phyloP scores from a whole-genome alignment of 2,888 invertebrate species.

The Phasia obesa region DNA sequence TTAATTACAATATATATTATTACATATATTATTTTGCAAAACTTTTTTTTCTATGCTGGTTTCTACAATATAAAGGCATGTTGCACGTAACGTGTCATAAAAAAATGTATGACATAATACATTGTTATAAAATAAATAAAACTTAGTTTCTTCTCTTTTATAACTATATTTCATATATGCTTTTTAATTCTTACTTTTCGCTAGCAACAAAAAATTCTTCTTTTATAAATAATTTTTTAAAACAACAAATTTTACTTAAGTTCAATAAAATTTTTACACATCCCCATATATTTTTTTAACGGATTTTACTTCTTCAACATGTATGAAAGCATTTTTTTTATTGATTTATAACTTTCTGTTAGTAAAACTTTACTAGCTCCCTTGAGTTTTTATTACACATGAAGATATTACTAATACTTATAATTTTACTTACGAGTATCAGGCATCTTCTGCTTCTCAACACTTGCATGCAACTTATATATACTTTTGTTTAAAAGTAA shows the following conservation, averaged over 20 bases:
- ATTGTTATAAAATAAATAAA: too few species aligned
- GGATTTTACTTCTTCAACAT: not conserved
- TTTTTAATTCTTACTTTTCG: too few species aligned
- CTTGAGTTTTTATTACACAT: conserved; percentile 20
- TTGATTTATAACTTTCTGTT: conserved; percentile 49
- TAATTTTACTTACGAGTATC: not conserved
- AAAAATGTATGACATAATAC: too few species aligned
- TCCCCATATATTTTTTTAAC: not conserved
- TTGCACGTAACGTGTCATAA: too few species aligned
- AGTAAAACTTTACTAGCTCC: conserved; percentile 46
- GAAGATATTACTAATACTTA: not conserved
- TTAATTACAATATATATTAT: too few species aligned
- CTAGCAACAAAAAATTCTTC: conserved; percentile 5
- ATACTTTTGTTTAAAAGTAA: conserved; percentile 37
- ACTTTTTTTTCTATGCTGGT: too few species aligned
- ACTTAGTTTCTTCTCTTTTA: too few species aligned
- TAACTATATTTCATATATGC: too few species aligned
- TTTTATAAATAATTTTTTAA: conserved; percentile 8
- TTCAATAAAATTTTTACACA: conserved; percentile 32
- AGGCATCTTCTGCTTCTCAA: not conserved
- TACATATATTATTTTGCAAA: too few species aligned
- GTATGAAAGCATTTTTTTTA: conserved; percentile 32
- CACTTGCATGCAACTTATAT: conserved; percentile 18
- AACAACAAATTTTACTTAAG: conserved; percentile 28
- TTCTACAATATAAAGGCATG: too few species aligned